Conservation (phyloP, 2,888 invertebrate species). For the Dasypogon diadema region DNA sequence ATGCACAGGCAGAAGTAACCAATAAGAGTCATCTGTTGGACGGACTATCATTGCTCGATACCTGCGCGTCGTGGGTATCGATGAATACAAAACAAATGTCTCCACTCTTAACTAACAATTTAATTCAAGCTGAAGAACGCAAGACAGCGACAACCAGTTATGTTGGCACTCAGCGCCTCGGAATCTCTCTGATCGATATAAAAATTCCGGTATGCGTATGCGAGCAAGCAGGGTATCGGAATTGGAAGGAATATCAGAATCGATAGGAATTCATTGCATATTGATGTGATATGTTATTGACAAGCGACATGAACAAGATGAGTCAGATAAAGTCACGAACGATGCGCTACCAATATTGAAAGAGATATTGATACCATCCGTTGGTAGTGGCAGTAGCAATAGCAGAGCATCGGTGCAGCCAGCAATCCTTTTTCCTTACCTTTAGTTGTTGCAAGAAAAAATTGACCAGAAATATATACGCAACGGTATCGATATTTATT, state of each 20-base stretch:
- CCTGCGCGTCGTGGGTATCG: not conserved
- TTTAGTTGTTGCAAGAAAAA: not conserved
- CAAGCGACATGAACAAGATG: conserved; percentile 25
- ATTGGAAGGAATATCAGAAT: conserved; percentile 36
- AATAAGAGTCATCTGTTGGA: too few relatives aligned
- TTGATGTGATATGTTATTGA: conserved; percentile 53
- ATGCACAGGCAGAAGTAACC: not conserved
- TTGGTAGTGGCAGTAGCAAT: not conserved
- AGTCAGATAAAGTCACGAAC: conserved; percentile 23
- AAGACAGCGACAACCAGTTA: not conserved
- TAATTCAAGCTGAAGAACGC: not conserved
- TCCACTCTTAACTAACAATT: not conserved
- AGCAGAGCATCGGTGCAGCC: too few relatives aligned
- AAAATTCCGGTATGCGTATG: conserved; percentile 38
- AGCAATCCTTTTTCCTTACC: not conserved
- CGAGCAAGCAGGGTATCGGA: conserved; percentile 33
- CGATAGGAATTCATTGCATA: conserved; percentile 53
- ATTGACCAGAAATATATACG: not conserved
- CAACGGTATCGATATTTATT: not conserved
- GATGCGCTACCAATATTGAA: not conserved
- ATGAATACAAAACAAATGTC: conserved; percentile 43
- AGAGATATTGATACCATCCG: not conserved
- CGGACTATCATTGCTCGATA: not conserved
- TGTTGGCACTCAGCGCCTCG: conserved; percentile 8
- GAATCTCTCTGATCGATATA: conserved; percentile 47